Base-by-base conservation (phyloP, 2,888 invertebrate genomes). In the Scaptodrosophila latifasciaeformis region DNA sequence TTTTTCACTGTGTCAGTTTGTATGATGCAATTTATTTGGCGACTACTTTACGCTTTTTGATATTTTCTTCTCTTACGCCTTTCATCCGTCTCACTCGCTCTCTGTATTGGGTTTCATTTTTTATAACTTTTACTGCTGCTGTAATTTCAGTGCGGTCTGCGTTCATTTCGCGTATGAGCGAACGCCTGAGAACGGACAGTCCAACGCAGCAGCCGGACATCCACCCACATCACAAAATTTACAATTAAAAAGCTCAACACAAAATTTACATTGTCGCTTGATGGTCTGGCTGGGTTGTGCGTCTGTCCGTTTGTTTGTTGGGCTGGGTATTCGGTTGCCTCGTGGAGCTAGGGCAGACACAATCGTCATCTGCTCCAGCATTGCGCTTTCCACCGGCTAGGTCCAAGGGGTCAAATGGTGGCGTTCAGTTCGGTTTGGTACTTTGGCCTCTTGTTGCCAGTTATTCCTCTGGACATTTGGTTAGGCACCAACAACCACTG, bases 221-320 rank as follows among this genome's bases (percentile, higher is more conserved):
- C n/a, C 58, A 37, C 37, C 27, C 17, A n/a, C 35, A 6, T 4
- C 17, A 57, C 46, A 55, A 61, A 63, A 67, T 71, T 78, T 67
- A 76, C 70, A 77, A 77, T 77, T 77, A 77, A 77, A 75, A 77
- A 77, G 77, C 77, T 79, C 70, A 79, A 79, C 77, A 79, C 68
- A 74, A 72, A 77, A 79, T 77, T 76, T 77, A 79, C 77, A 78
- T 76, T 76, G 76, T 76, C 78, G 70, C 78, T 65, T 72, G 70
- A 67, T 63, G 65, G 57, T 62, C 59, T 59, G 65, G 40, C 51
- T 50, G 50, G 43, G 57, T 47, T n/a, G n/a, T n/a, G n/a, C n/a
- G n/a, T n/a, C n/a, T n/a, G n/a, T n/a, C n/a, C n/a, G n/a, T n/a
- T n/a, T n/a, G n/a, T n/a, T n/a, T n/a, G n/a, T n/a, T n/a, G n/a